Conservation (phyloP, 2,797 vertebrate genomes). For the Etheostoma nigrum region DNA sequence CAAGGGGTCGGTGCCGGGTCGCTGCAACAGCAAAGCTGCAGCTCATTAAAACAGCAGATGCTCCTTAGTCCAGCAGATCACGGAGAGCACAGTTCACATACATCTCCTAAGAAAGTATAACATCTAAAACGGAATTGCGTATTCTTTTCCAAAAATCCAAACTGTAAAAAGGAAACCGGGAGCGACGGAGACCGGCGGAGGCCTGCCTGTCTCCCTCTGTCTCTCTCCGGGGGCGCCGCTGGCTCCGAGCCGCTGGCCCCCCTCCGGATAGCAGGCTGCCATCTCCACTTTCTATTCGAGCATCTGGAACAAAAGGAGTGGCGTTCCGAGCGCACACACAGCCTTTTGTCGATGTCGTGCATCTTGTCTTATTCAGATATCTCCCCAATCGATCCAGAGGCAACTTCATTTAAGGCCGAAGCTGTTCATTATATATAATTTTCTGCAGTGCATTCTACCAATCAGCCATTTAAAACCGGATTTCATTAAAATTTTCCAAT, state of each 20-base stretch:
- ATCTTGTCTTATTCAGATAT: slow-evolving; percentile 39
- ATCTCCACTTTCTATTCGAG: slow-evolving; percentile 59
- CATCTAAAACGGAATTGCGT: not conserved
- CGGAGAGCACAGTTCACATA: slow-evolving; percentile 30
- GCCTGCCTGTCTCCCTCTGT: not conserved
- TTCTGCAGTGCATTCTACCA: not conserved
- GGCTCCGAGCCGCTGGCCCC: not conserved
- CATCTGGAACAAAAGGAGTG: slow-evolving; percentile 83
- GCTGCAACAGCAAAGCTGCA: slow-evolving; percentile 59
- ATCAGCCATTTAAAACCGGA: not conserved
- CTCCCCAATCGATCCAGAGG: not conserved
- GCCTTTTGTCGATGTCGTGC: slow-evolving; percentile 71
- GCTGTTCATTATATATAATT: not conserved
- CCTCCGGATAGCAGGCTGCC: slow-evolving; percentile 44
- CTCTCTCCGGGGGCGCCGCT: slow-evolving; percentile 15
- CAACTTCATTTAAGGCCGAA: not conserved
- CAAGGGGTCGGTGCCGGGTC: slow-evolving; percentile 63
- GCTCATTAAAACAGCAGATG: slow-evolving; percentile 80
- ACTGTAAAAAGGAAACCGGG: not conserved
- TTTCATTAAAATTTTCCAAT: not conserved
- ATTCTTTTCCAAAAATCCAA: not conserved
- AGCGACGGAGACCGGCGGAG: not conserved
- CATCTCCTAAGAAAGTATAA: slow-evolving; percentile 2
- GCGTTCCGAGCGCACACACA: slow-evolving; percentile 50
- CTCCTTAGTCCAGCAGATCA: slow-evolving; percentile 67